phyloP scores from a whole-genome alignment of 2,888 invertebrate genomes.

The Caenorhabditis imperialis region DNA sequence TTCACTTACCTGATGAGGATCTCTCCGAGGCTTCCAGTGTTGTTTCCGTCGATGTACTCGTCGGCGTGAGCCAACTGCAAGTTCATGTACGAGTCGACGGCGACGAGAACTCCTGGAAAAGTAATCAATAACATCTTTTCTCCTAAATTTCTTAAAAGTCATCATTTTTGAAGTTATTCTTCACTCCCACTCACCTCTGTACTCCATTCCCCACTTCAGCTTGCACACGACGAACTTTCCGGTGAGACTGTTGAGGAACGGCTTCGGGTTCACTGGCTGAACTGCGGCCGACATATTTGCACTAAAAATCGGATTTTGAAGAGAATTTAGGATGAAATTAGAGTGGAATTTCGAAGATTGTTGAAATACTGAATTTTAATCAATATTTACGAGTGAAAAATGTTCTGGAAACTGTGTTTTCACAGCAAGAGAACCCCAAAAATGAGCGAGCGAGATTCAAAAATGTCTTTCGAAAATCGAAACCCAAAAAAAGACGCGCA shows the following conservation, averaged over 20 bases:
- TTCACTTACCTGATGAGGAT: conserved; percentile 87
- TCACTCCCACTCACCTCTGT: conserved; percentile 83
- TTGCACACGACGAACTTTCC: conserved; percentile 98
- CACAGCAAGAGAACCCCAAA: conserved; percentile 6
- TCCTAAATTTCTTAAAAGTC: neutral
- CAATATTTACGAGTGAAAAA: no score
- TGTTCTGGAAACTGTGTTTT: no score
- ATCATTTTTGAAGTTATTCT: neutral
- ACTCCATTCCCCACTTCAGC: conserved; percentile 99
- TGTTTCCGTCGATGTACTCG: conserved; percentile 92
- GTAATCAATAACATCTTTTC: no score
- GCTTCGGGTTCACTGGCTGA: conserved; percentile 95
- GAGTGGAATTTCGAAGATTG: neutral
- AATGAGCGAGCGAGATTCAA: neutral
- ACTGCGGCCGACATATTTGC: conserved; percentile 49
- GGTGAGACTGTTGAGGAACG: conserved; percentile 96
- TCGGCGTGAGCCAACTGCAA: conserved; percentile 95
- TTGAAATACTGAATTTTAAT: neutral
- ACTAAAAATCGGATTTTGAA: no score
- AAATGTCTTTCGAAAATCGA: conserved; percentile 15
- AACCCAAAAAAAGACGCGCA: conserved; percentile 17
- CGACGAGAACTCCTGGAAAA: conserved; percentile 88
- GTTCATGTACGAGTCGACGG: conserved; percentile 99
- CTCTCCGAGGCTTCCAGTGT: conserved; percentile 95
- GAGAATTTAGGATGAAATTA: no score